Evolutionary conservation across 1,140 invertebrate species (phyloP).

Genomic region (Delia radicum): DNA sequence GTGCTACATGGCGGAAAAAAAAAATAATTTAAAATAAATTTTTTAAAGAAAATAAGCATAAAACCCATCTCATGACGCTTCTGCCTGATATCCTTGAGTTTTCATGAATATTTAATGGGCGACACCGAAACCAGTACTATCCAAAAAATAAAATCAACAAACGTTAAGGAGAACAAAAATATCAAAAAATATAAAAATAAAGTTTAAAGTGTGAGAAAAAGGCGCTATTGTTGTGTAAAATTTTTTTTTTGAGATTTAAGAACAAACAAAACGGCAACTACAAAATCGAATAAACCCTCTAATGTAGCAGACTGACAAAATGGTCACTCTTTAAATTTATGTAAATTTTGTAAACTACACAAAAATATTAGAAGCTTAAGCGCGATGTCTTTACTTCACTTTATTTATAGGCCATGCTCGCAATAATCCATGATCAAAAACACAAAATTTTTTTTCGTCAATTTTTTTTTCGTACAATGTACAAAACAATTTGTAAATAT

Average conservation of each 20-base stretch:
- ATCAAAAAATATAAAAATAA: neutral
- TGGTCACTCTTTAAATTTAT: too few relatives aligned
- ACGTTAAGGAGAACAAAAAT: neutral
- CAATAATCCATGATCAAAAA: too few relatives aligned
- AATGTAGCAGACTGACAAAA: too few relatives aligned
- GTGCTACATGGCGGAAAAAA: neutral
- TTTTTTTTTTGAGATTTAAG: neutral
- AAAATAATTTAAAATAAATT: constrained; percentile 18
- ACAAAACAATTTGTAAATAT: too few relatives aligned
- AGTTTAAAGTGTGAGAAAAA: neutral
- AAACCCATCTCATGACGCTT: neutral
- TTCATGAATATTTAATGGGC: constrained; percentile 19
- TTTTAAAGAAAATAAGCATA: neutral
- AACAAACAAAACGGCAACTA: neutral
- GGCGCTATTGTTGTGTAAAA: neutral
- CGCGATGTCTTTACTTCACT: too few relatives aligned
- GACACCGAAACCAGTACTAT: constrained; percentile 12
- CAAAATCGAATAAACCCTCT: neutral
- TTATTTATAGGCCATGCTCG: too few relatives aligned
- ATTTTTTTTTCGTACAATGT: too few relatives aligned
- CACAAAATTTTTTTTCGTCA: too few relatives aligned
- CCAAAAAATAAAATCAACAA: neutral
- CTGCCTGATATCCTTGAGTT: constrained; percentile 14
- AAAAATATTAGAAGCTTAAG: too few relatives aligned
- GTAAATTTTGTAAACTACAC: too few relatives aligned